Conservation (phyloP, 2,888 invertebrate species). For the Xanthia togata region DNA sequence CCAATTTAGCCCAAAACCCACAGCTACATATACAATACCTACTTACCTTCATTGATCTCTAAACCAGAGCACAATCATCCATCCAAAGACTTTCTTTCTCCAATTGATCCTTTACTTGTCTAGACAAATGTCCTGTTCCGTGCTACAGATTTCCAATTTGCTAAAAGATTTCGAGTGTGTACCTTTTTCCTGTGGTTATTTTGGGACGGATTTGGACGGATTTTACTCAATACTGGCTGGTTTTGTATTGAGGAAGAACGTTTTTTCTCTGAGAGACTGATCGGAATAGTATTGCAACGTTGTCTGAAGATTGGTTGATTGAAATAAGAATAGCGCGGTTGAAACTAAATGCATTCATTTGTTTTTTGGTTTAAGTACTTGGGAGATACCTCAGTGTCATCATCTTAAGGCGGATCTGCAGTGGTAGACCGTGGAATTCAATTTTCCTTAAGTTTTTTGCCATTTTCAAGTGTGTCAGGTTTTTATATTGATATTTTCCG, state of each 20-base stretch:
- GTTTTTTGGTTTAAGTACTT: background rate
- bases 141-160: slow-evolving; percentile 57
- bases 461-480: no score
- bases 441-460: no score
- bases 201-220: slow-evolving; percentile 35
- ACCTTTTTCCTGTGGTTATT: slow-evolving; percentile 47
- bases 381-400: background rate
- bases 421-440: no score
- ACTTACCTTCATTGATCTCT: background rate
- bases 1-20: background rate
- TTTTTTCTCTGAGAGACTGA: background rate
- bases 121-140: slow-evolving; percentile 47
- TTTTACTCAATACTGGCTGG: slow-evolving; percentile 22
- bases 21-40: background rate
- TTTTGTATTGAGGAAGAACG: slow-evolving; percentile 1
- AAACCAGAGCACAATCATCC: slow-evolving; percentile 19
- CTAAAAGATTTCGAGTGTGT: slow-evolving; percentile 58
- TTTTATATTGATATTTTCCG: no score
- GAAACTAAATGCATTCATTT: background rate
- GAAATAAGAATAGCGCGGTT: background rate
- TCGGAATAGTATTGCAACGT: no score
- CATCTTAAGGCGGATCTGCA: no score
- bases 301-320: no score
- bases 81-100: background rate
- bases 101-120: slow-evolving; percentile 45